Evolutionary conservation across 1,140 invertebrate genomes (phyloP), one percentile per base, ranked within the genome.

Genomic region (Colletes latitarsis): DNA sequence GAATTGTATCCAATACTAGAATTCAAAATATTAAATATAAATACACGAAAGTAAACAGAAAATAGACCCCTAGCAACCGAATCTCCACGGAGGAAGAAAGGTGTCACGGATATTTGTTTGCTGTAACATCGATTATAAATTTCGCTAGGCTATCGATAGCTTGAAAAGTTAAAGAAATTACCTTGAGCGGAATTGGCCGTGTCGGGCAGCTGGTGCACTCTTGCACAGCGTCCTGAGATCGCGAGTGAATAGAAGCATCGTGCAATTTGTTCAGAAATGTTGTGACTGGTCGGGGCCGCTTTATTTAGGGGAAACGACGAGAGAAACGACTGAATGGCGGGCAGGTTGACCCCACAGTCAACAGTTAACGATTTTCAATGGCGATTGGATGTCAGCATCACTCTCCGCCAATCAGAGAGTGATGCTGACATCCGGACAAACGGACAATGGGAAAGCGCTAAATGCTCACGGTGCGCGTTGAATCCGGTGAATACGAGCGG

Each of bases 341-440:
- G 63, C 78, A 72, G 69, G 53, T 76, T 81, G 78, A 81, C 72
- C 78, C 72, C 46, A 57, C 74, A 69, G 85, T 86, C 60, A 87
- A 69, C 84, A 87, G 72, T 87, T 87, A 87, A 73, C 84, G 84
- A 69, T 87, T 83, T 87, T 70, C 85, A 73, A 87, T 87, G 60
- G 76, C 58, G 69, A 72, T 71, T 63, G 85, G 81, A 87, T 86
- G 85, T 87, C 85, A 86, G 85, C 84, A 83, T 87, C 85, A 87
- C 85, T 87, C 85, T 86, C 76, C 53, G 85, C 66, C 66, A 73
- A 66, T 64, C 85, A 66, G 85, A 87, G 86, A 88, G 85, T 87
- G 86, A 88, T 83, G 86, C 85, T 87, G 86, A 87, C 86, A 87
- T 87, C 82, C 86, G 69, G 55, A 75, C 82, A 79, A 82, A 79